phyloP scores from a whole-genome alignment of 1,140 invertebrate species.

The Spodoptera litura region DNA sequence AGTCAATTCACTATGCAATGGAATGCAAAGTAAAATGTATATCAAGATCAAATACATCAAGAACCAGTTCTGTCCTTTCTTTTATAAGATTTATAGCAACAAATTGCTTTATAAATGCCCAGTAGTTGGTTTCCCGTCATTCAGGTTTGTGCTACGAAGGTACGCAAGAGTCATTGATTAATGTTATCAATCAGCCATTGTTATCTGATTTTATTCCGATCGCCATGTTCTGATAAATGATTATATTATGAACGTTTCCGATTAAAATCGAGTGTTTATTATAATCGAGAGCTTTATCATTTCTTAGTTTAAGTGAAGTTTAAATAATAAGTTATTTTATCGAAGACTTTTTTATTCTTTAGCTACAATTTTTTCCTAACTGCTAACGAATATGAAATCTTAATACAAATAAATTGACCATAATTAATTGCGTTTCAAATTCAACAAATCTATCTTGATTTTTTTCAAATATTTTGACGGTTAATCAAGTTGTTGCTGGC shows the following conservation, averaged over 20 bases:
- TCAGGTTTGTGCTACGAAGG: slow-evolving; percentile 12
- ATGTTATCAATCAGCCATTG: slow-evolving; percentile 34
- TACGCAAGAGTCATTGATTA: slow-evolving; percentile 31
- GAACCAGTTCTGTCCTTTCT: slow-evolving; percentile 1
- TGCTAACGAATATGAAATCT: no score
- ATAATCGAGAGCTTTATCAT: no score
- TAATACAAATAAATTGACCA: no score
- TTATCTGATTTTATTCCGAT: slow-evolving; percentile 40
- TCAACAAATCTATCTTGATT: no score
- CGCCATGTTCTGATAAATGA: neutral
- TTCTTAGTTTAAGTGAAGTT: no score
- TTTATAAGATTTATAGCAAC: neutral
- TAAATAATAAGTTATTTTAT: no score
- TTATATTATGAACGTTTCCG: neutral
- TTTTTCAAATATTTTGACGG: no score
- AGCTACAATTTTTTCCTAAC: no score
- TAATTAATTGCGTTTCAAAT: no score
- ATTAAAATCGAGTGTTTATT: neutral
- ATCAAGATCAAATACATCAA: slow-evolving; percentile 9
- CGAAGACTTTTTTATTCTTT: no score
- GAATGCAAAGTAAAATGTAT: no score
- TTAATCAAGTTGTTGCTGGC: no score
- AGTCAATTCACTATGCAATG: neutral
- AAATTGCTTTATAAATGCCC: neutral
- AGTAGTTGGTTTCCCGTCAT: neutral